phyloP scores from a whole-genome alignment of 2,113 vertebrate genomes.

The Taxidea taxus region DNA sequence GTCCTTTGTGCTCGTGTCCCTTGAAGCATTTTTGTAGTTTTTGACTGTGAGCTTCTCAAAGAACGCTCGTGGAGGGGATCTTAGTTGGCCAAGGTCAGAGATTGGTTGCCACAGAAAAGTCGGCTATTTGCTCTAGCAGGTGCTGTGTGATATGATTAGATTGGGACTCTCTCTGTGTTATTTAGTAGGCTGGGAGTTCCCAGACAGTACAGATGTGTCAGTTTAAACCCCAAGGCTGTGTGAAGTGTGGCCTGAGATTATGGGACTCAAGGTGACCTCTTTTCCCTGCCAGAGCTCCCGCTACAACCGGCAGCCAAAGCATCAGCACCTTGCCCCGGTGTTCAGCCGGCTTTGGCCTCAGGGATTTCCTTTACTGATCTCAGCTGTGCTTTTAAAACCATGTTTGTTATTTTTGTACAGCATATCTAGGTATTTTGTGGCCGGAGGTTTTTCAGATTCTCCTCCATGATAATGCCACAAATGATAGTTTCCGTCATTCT shows the following conservation, averaged over 20 bases:
- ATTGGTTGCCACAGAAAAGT: not conserved
- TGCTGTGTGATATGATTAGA: not conserved
- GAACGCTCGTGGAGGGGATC: not conserved
- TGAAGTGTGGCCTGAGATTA: not conserved
- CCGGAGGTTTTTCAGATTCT: not conserved
- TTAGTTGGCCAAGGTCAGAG: not conserved
- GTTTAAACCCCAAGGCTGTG: not conserved
- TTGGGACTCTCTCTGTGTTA: not conserved
- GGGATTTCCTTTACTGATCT: constrained; percentile 4
- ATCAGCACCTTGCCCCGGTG: not conserved
- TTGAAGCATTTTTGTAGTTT: not conserved
- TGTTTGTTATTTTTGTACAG: not conserved
- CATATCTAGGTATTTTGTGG: constrained; percentile 29
- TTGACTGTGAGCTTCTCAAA: not conserved
- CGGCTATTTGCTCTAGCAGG: not conserved
- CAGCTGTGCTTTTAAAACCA: not conserved
- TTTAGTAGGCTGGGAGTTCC: not conserved
- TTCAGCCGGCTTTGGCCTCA: not conserved
- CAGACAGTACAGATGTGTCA: not conserved
- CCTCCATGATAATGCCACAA: not conserved
- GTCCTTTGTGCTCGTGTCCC: not conserved
- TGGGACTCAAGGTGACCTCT: not conserved
- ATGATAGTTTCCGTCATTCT: not conserved
- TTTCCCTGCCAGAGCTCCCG: not conserved
- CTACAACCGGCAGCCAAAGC: not conserved